Evolutionary conservation across 2,113 vertebrate genomes (phyloP).

Genomic region (Grallaria varia): DNA sequence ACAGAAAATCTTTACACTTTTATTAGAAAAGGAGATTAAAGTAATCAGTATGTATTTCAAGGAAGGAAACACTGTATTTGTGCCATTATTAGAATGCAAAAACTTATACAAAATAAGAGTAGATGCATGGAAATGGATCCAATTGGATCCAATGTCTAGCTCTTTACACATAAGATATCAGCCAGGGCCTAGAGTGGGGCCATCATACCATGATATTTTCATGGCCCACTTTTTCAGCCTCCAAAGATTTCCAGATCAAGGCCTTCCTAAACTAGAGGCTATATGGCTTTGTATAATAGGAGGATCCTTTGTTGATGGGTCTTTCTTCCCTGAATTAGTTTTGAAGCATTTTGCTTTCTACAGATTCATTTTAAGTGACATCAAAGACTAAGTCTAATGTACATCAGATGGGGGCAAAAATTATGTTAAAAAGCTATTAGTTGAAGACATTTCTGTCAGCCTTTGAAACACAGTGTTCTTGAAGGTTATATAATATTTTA

Average conservation of each 20-base stretch:
- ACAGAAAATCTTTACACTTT: not conserved
- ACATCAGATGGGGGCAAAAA: not conserved
- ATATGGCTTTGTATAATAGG: not conserved
- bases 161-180: not conserved
- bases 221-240: not conserved
- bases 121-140: not conserved
- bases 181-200: not conserved
- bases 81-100: not conserved
- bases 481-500: not conserved
- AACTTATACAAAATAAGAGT: not conserved
- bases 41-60: not conserved
- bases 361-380: not conserved
- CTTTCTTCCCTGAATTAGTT: not conserved
- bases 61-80: not conserved
- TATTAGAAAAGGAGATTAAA: not conserved
- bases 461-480: not conserved
- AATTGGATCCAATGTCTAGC: not conserved
- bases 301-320: not conserved
- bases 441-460: not conserved
- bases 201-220: not conserved
- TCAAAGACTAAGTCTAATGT: not conserved
- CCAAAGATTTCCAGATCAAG: not conserved
- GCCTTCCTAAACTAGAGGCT: not conserved
- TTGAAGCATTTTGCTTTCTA: not conserved
- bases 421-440: not conserved